Conservation (phyloP, 2,113 vertebrate genomes). For the Octodon degus region DNA sequence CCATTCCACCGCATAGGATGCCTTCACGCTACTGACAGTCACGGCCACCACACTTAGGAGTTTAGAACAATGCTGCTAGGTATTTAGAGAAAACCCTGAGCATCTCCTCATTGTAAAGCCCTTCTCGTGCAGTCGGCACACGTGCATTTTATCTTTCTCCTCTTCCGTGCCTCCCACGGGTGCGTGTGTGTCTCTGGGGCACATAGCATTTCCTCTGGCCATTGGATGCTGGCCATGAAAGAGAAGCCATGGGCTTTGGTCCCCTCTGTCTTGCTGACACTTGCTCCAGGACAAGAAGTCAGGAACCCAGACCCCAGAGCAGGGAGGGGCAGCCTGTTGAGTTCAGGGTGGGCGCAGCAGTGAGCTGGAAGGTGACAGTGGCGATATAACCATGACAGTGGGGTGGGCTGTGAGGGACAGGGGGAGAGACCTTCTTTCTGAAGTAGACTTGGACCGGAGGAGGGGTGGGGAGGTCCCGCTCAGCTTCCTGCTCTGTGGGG, state of each 20-base stretch:
- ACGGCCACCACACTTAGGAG: not conserved
- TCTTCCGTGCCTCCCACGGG: accelerated
- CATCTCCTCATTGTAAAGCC: not conserved
- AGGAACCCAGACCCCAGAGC: not conserved
- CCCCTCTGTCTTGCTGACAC: not conserved
- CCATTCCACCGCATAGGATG: not conserved
- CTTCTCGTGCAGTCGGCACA: not conserved
- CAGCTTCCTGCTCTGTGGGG: not conserved
- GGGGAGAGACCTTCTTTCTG: not conserved
- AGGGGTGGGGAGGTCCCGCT: not conserved
- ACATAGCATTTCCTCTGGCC: not conserved
- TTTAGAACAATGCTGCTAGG: not conserved
- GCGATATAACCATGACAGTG: too few relatives aligned
- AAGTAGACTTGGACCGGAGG: not conserved
- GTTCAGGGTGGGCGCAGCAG: not conserved
- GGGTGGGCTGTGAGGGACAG: not conserved
- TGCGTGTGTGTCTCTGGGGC: not conserved
- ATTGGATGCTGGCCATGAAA: not conserved
- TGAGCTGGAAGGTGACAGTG: not conserved
- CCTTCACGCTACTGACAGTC: too few relatives aligned
- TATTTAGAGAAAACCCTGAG: not conserved
- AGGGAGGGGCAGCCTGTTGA: not conserved
- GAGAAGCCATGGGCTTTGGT: not conserved
- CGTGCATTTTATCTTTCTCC: not conserved
- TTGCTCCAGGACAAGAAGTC: not conserved